Conservation (phyloP, 2,113 vertebrate species). For the Alexandromys fortis region DNA sequence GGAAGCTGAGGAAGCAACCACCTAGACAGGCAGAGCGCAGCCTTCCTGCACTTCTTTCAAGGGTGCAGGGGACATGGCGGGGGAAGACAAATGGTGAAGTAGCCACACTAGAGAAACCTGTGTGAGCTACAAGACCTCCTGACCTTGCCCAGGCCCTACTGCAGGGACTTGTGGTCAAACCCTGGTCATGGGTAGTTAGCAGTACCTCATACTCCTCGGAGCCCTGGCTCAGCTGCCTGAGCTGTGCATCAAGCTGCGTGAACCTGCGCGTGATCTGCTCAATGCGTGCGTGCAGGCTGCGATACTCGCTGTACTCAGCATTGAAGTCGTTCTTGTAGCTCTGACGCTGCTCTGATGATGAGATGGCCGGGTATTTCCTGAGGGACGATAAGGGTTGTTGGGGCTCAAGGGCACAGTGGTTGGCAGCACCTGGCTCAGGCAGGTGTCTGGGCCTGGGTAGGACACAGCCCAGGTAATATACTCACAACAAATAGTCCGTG, state of each 20-base stretch:
- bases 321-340: slow-evolving; percentile 98
- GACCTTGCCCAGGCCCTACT: not conserved
- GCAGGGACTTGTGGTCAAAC: not conserved
- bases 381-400: not conserved
- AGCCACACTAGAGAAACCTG: not conserved
- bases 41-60: not conserved
- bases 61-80: not conserved
- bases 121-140: not conserved
- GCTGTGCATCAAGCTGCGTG: slow-evolving; percentile 94
- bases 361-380: slow-evolving; percentile 95
- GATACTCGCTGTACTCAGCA: slow-evolving; percentile 95
- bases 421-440: not conserved
- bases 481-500: slow-evolving; percentile 97
- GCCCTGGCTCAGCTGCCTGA: slow-evolving; percentile 94
- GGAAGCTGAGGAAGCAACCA: not conserved
- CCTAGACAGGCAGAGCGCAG: not conserved
- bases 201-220: slow-evolving; percentile 96
- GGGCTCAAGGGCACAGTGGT: not conserved
- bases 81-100: no score
- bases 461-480: slow-evolving; percentile 28
- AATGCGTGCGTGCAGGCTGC: slow-evolving; percentile 94
- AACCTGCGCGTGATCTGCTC: slow-evolving; percentile 96
- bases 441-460: not conserved
- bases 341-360: slow-evolving; percentile 95
- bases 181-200: not conserved